These are phyloP conservation scores for Arothron firmamentum DNA, from an alignment of 2,113 vertebrate genomes.

Conservation along the genomic window DNA sequence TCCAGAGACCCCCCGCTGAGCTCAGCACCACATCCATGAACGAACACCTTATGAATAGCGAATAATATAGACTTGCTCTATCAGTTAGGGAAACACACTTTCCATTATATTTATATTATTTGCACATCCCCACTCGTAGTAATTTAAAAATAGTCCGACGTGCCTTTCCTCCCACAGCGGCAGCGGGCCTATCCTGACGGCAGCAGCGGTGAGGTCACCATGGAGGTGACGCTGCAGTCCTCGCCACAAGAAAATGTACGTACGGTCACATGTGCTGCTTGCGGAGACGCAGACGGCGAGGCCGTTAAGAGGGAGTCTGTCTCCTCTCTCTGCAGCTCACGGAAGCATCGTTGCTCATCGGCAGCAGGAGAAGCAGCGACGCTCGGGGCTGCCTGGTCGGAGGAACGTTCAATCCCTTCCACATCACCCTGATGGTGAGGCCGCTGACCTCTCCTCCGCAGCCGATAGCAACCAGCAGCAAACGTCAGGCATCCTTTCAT, in stretches of 20 bases:
- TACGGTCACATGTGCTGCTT: neutral
- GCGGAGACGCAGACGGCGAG: neutral
- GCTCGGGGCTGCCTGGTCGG: conserved; percentile 40
- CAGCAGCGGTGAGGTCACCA: conserved; percentile 58
- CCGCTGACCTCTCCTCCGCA: neutral
- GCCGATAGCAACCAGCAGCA: neutral
- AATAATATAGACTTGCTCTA: no score
- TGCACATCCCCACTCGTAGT: no score
- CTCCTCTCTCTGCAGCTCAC: conserved; percentile 37
- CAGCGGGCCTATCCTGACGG: conserved; percentile 74
- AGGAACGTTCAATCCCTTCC: conserved; percentile 70
- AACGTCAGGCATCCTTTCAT: conserved; percentile 5
- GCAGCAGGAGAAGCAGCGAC: neutral
- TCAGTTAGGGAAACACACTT: no score
- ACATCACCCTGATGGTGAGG: conserved; percentile 66
- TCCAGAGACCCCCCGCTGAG: conserved; percentile 52
- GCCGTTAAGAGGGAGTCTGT: no score
- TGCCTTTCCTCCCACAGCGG: conserved; percentile 39
- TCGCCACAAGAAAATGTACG: neutral
- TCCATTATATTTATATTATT: neutral
- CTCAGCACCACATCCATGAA: conserved; percentile 1
- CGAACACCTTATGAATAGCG: no score
- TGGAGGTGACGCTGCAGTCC: conserved; percentile 52
- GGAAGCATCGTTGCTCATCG: conserved; percentile 20
- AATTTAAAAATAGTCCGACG: neutral